Evolutionary conservation across 92 coral and sea anemone species (phyloP), one percentile per base, ranked within the genome.

Genomic region (Porites lobata): DNA sequence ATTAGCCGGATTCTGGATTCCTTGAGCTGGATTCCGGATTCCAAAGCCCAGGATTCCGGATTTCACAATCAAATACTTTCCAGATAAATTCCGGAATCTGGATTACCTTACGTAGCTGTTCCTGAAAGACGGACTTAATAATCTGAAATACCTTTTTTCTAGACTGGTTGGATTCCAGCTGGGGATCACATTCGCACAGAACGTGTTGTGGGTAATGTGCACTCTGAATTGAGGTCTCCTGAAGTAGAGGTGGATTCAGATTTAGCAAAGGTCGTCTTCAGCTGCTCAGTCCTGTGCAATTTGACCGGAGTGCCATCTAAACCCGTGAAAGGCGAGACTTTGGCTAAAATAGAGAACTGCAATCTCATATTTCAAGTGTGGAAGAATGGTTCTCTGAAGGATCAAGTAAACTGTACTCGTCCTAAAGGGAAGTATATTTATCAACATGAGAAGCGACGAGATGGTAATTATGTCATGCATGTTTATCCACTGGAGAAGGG

Each of bases 81-180:
- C 12, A 56, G 15, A 56, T 56, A 14, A 6, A 10, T 56, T 10
- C 11, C 61, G 11, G 61, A 10, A 56, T 56, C 14, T 56, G 61
- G 11, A 56, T 10, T 14, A 56, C 4, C 5, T 8, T 56, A 10
- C 61, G 8, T 10, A 10, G 15, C 61, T 56, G 13, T 10, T 10
- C 15, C 61, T 8, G 0, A 56, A 10, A 56, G 12, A 56, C 59
- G 3, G 15, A 56, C 2, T 56, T 2, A 10, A 56, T 10, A 10
- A 56, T 56, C 47, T 56, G 15, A 10, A 10, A 56, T 56, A 2
- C 52, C 29, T 17, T 3, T 26, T 54, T 2, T 70, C 19, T 80
- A 93, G 96, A 58, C 32, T 57, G 98, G 98, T 2, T 95, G 98
- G 98, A 85, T 88, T n/a, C 74, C 98, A 14, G 86, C 91, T 24